phyloP scores from a whole-genome alignment of 2,888 invertebrate species.

The Watsonalla binaria region DNA sequence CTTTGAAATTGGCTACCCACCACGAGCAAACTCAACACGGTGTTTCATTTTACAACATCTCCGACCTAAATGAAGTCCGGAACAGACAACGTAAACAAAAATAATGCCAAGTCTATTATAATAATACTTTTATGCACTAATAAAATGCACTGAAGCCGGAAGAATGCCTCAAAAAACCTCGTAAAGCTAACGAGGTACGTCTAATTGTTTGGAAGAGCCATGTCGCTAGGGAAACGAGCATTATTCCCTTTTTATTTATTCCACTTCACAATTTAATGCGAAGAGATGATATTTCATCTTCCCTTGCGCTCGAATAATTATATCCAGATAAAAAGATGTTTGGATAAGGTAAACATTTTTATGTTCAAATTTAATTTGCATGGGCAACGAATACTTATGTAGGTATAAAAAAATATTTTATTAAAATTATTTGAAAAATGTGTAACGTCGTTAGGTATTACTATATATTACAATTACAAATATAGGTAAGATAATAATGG shows the following conservation, averaged over 20 bases:
- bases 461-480: no score
- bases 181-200: constrained; percentile 66
- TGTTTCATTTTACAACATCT: not conserved
- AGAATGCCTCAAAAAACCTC: constrained; percentile 40
- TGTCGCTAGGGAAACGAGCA: constrained; percentile 33
- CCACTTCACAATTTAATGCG: constrained; percentile 62
- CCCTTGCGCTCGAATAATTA: not conserved
- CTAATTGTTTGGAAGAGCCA: constrained; percentile 75
- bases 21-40: no score
- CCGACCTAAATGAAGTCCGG: not conserved
- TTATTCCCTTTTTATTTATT: constrained; percentile 46
- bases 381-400: no score
- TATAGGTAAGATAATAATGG: no score
- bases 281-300: constrained; percentile 64
- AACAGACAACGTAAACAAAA: not conserved
- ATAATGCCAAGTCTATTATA: constrained; percentile 9
- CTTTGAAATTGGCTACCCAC: no score
- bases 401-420: no score
- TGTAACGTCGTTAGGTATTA: no score
- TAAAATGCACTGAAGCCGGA: constrained; percentile 48
- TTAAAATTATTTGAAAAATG: no score
- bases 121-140: constrained; percentile 37
- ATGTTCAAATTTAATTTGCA: not conserved
- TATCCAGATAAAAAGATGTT: constrained; percentile 1
- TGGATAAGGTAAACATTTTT: not conserved